Evolutionary conservation across 1,140 invertebrate genomes (phyloP).

Genomic region (Aphis gossypii): DNA sequence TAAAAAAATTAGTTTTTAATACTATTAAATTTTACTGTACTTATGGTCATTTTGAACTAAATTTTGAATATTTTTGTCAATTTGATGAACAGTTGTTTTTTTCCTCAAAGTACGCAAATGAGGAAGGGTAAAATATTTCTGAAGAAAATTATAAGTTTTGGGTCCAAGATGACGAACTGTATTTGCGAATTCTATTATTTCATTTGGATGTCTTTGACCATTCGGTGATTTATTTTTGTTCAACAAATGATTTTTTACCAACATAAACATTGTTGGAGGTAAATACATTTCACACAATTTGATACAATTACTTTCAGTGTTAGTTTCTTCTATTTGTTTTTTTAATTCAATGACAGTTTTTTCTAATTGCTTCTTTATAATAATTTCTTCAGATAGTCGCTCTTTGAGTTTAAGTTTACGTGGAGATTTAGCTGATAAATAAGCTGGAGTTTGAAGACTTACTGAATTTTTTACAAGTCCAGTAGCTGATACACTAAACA

Average conservation of each 20-base stretch:
- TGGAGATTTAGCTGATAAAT: background rate
- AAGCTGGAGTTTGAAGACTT: background rate
- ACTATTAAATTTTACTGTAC: background rate
- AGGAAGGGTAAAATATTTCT: background rate
- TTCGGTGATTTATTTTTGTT: background rate
- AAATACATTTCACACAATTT: background rate
- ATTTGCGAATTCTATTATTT: background rate
- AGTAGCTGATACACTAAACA: background rate
- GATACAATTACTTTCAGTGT: background rate
- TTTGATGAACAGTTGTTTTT: background rate
- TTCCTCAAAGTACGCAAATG: background rate
- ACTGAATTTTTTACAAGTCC: background rate
- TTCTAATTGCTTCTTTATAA: background rate
- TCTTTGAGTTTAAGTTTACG: background rate
- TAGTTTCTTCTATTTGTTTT: background rate
- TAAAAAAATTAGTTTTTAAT: constrained; percentile 1
- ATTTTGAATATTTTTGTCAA: background rate
- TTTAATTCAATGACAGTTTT: background rate
- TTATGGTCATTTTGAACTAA: background rate
- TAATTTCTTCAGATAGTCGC: background rate
- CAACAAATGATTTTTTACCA: background rate
- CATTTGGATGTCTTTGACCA: background rate
- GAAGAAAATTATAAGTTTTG: background rate
- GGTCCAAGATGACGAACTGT: background rate
- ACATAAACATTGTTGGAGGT: background rate